Conservation (phyloP, 1,140 invertebrate species). For the Calliphora vicina region DNA sequence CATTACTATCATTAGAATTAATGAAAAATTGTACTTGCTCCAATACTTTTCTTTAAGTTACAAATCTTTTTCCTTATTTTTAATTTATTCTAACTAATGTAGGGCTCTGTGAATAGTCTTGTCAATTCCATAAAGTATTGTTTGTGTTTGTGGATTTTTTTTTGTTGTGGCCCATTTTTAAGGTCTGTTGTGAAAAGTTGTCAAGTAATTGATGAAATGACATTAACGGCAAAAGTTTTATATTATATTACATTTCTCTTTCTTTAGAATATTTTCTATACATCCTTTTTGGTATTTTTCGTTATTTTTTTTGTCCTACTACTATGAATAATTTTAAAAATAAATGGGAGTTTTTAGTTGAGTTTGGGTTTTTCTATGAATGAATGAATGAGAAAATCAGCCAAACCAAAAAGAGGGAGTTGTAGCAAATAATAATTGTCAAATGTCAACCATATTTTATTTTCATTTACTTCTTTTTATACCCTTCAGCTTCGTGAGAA, state of each 20-base stretch:
- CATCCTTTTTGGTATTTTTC: not conserved
- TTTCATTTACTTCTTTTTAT: not conserved
- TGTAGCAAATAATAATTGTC: not conserved
- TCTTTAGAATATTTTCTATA: too few relatives aligned
- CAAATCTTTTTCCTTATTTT: too few relatives aligned
- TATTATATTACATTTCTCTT: not conserved
- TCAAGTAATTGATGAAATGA: conserved; percentile 35
- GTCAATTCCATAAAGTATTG: too few relatives aligned
- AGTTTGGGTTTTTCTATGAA: too few relatives aligned
- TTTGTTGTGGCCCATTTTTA: too few relatives aligned
- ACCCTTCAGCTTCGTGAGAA: too few relatives aligned
- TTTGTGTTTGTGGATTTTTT: too few relatives aligned
- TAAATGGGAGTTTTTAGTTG: not conserved
- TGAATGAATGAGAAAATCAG: not conserved
- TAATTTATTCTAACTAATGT: too few relatives aligned
- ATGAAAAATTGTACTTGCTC: too few relatives aligned
- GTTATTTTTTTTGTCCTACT: not conserved
- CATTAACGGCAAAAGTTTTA: conserved; percentile 29
- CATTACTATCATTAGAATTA: too few relatives aligned
- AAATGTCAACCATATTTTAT: conserved; percentile 9
- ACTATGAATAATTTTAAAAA: not conserved
- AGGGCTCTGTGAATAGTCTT: too few relatives aligned
- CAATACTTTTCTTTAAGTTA: too few relatives aligned
- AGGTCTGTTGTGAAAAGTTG: conserved; percentile 19
- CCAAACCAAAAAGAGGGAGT: not conserved